Evolutionary conservation across 2,797 vertebrate genomes (phyloP).

Genomic region (Centropyge bicolor): DNA sequence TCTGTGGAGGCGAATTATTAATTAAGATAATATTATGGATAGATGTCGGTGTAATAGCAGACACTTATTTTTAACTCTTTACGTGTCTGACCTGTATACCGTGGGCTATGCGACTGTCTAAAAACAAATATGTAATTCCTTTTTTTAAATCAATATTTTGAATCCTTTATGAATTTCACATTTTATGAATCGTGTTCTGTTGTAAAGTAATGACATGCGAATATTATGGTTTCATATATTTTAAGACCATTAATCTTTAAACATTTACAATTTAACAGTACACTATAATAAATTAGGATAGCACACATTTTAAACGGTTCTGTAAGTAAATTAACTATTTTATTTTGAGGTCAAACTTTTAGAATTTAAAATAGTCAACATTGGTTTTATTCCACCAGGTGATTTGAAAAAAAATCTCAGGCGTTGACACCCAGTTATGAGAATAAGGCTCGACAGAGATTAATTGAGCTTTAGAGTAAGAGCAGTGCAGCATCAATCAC

Average conservation of each 20-base stretch:
- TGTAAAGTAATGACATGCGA: neutral
- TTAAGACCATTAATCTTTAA: neutral
- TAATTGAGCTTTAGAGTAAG: slow-evolving; percentile 15
- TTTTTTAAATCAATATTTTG: neutral
- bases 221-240: neutral
- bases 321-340: neutral
- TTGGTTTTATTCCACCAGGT: neutral
- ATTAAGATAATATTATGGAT: slow-evolving; percentile 18
- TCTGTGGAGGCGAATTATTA: slow-evolving; percentile 11
- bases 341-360: neutral
- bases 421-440: neutral
- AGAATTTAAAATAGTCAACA: no score
- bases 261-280: neutral
- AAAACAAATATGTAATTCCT: no score
- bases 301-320: neutral
- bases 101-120: neutral
- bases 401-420: neutral
- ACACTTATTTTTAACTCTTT: neutral
- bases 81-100: no score
- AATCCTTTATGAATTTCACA: neutral
- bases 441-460: neutral
- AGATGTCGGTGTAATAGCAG: neutral
- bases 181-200: neutral
- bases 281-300: no score
- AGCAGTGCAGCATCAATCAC: slow-evolving; percentile 17